Percentiles rank a stretch among this genome's conserved stretches.
phyloP scores from a whole-genome alignment of 2,888 invertebrate species.

The Phragmatobia fuliginosa region DNA sequence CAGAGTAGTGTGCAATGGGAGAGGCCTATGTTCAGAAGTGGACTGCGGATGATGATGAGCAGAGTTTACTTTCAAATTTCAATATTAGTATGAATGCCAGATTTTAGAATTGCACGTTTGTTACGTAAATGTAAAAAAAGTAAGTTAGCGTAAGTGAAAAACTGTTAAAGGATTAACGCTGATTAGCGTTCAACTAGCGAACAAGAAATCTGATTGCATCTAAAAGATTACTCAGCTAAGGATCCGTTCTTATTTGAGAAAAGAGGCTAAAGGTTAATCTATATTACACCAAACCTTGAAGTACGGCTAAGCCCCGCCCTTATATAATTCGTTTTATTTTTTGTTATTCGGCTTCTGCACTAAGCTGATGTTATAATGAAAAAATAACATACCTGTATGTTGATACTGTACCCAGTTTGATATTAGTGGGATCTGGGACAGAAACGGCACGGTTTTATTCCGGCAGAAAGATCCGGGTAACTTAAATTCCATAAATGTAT shows the following conservation, averaged over 20 bases:
- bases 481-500: not conserved
- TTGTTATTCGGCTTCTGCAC: too few species aligned
- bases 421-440: not conserved
- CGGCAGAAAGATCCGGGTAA: not conserved
- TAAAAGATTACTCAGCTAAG: not conserved
- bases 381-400: not conserved
- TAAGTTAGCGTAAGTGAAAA: too few species aligned
- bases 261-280: too few species aligned
- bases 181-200: not conserved
- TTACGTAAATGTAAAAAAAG: not conserved
- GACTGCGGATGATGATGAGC: too few species aligned
- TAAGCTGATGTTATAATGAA: not conserved
- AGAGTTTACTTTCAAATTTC: too few species aligned
- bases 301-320: too few species aligned
- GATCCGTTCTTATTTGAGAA: not conserved
- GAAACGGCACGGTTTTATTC: not conserved
- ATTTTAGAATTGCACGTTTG: too few species aligned
- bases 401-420: not conserved
- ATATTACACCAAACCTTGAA: too few species aligned
- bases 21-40: too few species aligned
- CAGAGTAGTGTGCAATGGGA: too few species aligned
- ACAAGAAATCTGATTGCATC: not conserved
- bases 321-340: not conserved
- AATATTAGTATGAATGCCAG: too few species aligned
- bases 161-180: not conserved